phyloP scores from a whole-genome alignment of 2,113 vertebrate genomes.

The Vimba vimba region DNA sequence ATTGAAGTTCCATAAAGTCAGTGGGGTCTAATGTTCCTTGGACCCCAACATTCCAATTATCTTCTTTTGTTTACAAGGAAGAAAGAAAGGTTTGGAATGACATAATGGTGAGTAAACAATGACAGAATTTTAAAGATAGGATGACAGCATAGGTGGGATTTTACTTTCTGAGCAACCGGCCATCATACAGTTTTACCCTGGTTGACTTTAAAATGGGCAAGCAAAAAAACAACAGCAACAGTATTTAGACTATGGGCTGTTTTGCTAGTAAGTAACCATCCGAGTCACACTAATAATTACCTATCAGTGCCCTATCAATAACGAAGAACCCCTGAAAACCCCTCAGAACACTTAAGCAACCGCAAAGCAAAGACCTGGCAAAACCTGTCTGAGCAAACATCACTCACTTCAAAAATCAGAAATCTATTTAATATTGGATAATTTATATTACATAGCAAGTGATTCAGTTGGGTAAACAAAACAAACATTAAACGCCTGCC shows the following conservation, averaged over 20 bases:
- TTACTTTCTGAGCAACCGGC: background rate
- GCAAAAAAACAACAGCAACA: background rate
- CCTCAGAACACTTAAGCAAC: background rate
- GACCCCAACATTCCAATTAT: background rate
- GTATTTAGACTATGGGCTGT: background rate
- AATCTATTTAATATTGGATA: background rate
- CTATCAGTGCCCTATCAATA: background rate
- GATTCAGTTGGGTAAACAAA: background rate
- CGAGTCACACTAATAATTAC: background rate
- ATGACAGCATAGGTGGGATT: background rate
- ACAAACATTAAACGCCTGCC: constrained; percentile 14
- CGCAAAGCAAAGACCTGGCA: background rate
- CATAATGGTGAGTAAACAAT: background rate
- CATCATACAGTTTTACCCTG: background rate
- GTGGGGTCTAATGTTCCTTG: background rate
- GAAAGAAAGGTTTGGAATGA: background rate
- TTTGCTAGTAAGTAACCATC: background rate
- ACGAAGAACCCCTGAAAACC: background rate
- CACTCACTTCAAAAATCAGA: background rate
- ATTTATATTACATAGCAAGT: background rate
- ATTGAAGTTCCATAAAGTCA: too few species aligned
- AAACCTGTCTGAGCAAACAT: background rate
- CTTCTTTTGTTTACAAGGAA: background rate
- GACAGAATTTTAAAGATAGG: background rate
- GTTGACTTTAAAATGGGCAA: background rate